Evolutionary conservation across 2,797 vertebrate species (phyloP).

Genomic region (Columba guinea): DNA sequence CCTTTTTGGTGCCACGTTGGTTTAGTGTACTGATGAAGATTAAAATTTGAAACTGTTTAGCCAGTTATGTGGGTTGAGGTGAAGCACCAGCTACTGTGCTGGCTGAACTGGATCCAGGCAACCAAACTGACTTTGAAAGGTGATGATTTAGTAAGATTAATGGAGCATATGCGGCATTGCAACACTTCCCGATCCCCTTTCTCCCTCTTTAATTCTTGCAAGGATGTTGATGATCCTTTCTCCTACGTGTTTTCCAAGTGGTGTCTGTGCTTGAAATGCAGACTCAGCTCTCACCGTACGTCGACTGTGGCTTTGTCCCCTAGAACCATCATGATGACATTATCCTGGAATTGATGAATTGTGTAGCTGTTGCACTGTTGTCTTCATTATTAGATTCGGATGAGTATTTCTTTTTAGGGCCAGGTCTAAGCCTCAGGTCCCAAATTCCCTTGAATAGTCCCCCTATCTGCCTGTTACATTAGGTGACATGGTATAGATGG

Average conservation of each 20-base stretch:
- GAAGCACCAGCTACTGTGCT: not conserved
- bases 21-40: not conserved
- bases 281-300: not conserved
- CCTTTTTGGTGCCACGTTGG: not conserved
- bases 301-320: not conserved
- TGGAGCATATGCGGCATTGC: not conserved
- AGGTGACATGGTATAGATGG: not conserved
- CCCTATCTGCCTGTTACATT: not conserved
- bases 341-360: not conserved
- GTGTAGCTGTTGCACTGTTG: not conserved
- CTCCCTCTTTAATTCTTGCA: not conserved
- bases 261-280: not conserved
- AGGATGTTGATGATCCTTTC: not conserved
- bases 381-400: not conserved
- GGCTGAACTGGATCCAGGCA: not conserved
- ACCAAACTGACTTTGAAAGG: not conserved
- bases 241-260: not conserved
- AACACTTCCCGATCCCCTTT: not conserved
- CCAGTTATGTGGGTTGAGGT: not conserved
- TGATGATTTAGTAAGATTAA: constrained; percentile 33
- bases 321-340: not conserved
- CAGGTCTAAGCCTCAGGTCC: not conserved
- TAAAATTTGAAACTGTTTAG: not conserved
- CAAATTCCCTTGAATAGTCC: not conserved
- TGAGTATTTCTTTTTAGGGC: not conserved